Base-by-base conservation (phyloP, 2,113 vertebrate species). In the Sakesphorus luctuosus region DNA sequence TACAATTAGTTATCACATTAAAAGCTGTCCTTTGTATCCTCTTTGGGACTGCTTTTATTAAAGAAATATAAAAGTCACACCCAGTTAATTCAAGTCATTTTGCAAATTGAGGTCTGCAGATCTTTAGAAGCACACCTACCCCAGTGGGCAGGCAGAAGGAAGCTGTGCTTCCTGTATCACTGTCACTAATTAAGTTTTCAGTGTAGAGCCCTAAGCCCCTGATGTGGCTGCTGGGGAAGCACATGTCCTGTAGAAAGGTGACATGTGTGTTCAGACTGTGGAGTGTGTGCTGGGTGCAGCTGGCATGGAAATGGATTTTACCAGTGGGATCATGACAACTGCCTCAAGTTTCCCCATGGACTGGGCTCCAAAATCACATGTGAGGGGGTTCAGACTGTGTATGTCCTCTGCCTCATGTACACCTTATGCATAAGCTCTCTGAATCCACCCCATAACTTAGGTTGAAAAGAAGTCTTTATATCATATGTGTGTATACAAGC, bases 1-100 rank as follows among this genome's bases (percentile, higher is more conserved):
- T 40, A 18, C 46, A 58, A 7, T 50, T 84, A 95, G 44, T 62
- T 77, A 71, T 29, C 75, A 16, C 74, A 33, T 78, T 89, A 78
- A 94, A 92, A 84, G 33, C 61, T 86, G 72, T 55, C 80, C 49
- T 89, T 50, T 43, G 46, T 63, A 52, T 72, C 52, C 66, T 92
- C 36, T 44, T 66, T 38, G 61, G 62, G 83, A 76, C 33, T 31
- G 19, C 20, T 89, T 90, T 71, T 65, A 44, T 28, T 21, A 66
- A 76, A 61, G 50, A 18, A 44, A 71, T 28, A 25, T 53, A 29
- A 7, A 95, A 92, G 71, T 81, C 93, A 94, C 85, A n/a, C 9
- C 26, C 56, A 33, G 63, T 73, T 87, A 89, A 77, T 53, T 18
- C 36, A 86, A 82, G 65, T 56, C 6, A 20, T 84, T 84, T 88